These are phyloP conservation scores for Ernsta delagoae DNA, from an alignment of 2,888 invertebrate species.

Conservation along the genomic window DNA sequence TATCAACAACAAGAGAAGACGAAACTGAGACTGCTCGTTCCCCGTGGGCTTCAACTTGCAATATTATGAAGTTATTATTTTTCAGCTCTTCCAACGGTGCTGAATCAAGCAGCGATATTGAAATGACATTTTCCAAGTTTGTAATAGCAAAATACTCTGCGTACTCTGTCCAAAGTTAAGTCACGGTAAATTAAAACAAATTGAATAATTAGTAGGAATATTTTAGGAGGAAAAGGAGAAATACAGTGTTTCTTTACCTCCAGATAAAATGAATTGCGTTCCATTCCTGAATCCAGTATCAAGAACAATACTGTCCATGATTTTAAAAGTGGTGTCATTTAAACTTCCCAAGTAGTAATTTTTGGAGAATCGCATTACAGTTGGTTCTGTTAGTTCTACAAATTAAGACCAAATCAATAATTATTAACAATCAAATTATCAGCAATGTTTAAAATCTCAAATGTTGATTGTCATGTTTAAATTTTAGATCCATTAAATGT, in stretches of 20 bases:
- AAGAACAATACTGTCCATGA: constrained; percentile 54
- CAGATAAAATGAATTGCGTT: constrained; percentile 54
- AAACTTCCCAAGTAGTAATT: constrained; percentile 58
- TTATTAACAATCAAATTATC: not conserved
- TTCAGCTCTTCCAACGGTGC: constrained; percentile 49
- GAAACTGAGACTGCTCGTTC: constrained; percentile 56
- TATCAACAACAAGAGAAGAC: constrained; percentile 55
- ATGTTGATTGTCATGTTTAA: no score
- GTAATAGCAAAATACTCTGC: constrained; percentile 49
- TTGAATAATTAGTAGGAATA: no score
- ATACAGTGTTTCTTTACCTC: constrained; percentile 52
- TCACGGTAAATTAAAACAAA: constrained; percentile 5
- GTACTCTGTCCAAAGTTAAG: constrained; percentile 52
- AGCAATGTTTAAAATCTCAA: not conserved
- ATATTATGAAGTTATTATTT: constrained; percentile 53
- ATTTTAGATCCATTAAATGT: no score
- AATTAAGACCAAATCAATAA: no score
- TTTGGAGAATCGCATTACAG: constrained; percentile 57
- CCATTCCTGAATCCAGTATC: constrained; percentile 52
- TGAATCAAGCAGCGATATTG: constrained; percentile 45
- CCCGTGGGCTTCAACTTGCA: constrained; percentile 62
- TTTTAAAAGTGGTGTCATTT: constrained; percentile 47
- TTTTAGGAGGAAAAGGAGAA: not conserved
- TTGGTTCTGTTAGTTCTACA: constrained; percentile 61
- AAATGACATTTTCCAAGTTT: constrained; percentile 47